Conservation (phyloP, 1,140 invertebrate genomes). For the Drosophila melanica region DNA sequence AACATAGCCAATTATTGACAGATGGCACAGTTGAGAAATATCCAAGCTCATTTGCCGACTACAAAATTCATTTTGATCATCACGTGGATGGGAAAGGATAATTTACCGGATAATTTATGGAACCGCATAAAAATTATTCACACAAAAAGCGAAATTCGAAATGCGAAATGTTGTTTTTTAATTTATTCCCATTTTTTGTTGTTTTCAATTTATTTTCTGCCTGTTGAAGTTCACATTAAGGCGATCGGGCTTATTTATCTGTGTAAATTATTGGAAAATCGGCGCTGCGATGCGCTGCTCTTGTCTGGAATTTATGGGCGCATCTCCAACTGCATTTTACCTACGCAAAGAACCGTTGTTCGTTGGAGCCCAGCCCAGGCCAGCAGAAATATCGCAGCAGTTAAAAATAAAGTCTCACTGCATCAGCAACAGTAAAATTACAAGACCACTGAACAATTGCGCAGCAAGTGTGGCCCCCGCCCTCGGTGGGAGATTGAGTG, state of each 20-base stretch:
- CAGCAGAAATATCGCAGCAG: constrained; percentile 36
- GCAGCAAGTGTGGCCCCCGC: constrained; percentile 60
- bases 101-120: constrained; percentile 56
- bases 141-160: constrained; percentile 36
- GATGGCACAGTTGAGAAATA: background rate
- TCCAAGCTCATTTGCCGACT: no score
- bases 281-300: constrained; percentile 1
- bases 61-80: background rate
- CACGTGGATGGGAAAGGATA: no score
- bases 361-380: background rate
- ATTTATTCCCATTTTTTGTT: constrained; percentile 16
- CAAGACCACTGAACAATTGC: constrained; percentile 49
- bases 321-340: constrained; percentile 56
- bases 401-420: constrained; percentile 72
- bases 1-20: background rate
- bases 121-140: constrained; percentile 43
- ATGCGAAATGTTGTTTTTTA: constrained; percentile 25
- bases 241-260: constrained; percentile 55
- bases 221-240: constrained; percentile 60
- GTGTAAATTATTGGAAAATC: constrained; percentile 61
- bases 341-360: constrained; percentile 69
- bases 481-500: constrained; percentile 39
- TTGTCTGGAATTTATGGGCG: constrained; percentile 45
- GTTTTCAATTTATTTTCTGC: constrained; percentile 12
- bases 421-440: background rate